Evolutionary conservation across 2,113 vertebrate species (phyloP).

Genomic region (Montifringilla adamsi): DNA sequence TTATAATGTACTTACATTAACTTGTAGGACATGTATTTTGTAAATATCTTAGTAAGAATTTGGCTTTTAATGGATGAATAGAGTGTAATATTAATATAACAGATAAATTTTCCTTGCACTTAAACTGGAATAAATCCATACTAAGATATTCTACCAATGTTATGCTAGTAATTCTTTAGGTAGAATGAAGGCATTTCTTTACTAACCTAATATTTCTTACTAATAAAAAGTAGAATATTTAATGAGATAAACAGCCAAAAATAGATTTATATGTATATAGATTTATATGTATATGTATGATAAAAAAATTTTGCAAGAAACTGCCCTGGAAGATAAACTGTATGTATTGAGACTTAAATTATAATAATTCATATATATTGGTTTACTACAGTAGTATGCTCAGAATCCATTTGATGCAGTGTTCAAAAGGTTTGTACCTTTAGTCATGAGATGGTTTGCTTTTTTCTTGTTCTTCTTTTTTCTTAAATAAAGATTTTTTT

Average conservation of each 20-base stretch:
- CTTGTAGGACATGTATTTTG: background rate
- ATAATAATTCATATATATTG: background rate
- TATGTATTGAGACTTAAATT: background rate
- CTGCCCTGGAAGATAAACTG: background rate
- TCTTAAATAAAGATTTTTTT: background rate
- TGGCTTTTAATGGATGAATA: background rate
- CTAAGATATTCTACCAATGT: background rate
- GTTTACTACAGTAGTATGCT: background rate
- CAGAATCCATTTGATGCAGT: background rate
- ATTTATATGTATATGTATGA: background rate
- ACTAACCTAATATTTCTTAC: background rate
- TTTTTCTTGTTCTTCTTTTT: background rate
- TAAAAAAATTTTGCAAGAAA: background rate
- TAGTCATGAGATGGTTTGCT: accelerated
- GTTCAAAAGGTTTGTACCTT: background rate
- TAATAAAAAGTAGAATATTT: background rate
- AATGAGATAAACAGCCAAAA: background rate
- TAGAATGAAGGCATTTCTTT: background rate
- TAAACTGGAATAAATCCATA: background rate
- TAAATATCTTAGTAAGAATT: background rate
- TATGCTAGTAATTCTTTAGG: background rate
- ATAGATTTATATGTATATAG: background rate
- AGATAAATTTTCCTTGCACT: background rate
- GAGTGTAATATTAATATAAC: background rate
- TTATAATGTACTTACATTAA: background rate